Percentiles rank a stretch among this genome's conserved stretches.
Conservation (phyloP, 1,140 invertebrate genomes). For the Whitmania pigra region DNA sequence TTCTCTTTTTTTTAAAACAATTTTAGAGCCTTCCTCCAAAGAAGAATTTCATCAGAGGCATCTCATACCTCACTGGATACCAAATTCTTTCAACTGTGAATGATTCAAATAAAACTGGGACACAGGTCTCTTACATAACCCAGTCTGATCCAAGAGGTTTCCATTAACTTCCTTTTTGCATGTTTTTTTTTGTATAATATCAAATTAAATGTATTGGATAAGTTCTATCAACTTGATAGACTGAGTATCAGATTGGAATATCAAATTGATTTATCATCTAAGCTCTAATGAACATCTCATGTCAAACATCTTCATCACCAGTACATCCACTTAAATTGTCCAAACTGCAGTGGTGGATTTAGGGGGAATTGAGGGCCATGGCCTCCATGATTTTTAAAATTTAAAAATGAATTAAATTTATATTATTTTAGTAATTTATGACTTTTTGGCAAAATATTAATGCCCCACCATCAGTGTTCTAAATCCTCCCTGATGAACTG, state of each 20-base stretch:
- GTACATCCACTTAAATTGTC: neutral
- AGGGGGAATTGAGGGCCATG: too few relatives aligned
- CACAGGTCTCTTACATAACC: constrained; percentile 67
- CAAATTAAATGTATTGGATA: neutral
- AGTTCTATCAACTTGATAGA: too few relatives aligned
- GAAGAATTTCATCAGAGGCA: constrained; percentile 65
- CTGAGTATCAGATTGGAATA: neutral
- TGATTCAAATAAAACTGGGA: constrained; percentile 44
- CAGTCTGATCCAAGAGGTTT: constrained; percentile 71
- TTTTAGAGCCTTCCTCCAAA: constrained; percentile 56
- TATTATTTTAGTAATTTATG: too few relatives aligned
- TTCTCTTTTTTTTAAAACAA: neutral
- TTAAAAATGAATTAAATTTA: too few relatives aligned
- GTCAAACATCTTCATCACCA: neutral
- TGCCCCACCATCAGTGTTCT: too few relatives aligned
- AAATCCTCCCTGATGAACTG: too few relatives aligned
- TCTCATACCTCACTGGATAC: constrained; percentile 58
- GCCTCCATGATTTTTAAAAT: too few relatives aligned
- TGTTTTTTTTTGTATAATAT: neutral
- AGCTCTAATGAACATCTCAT: neutral
- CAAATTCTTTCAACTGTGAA: constrained; percentile 42
- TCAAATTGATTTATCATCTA: neutral
- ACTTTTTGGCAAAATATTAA: too few relatives aligned
- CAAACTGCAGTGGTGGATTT: too few relatives aligned
- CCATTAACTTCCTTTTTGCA: neutral